Evolutionary conservation across 2,113 vertebrate species (phyloP), one percentile per base, ranked within the genome.

Genomic region (Anseranas semipalmata): DNA sequence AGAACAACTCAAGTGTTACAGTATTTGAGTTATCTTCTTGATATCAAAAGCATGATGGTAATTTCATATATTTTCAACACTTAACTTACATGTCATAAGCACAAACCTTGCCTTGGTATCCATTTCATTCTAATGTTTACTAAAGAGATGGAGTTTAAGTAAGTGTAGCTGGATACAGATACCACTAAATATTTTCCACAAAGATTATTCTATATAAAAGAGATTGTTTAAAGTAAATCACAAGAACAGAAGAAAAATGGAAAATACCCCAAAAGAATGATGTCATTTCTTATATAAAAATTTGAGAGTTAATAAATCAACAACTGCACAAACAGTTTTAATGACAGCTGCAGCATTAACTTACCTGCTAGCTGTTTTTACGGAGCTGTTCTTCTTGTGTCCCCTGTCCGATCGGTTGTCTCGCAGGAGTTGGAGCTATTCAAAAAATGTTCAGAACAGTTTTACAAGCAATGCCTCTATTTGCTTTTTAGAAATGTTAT

Each of bases 281-380:
- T 5, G 9, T 17, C 9, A 63, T 46, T 88, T 72, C n/a, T 41
- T 19, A 59, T 1, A 89, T 5, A 71, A 71, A 83, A 21, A 24
- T 37, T 11, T 25, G 12, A 53, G 7, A 90, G 39, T 43, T 55
- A 65, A 77, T 50, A 56, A 85, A 81, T n/a, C 12, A 87, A 66
- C 9, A 53, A 45, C 58, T 63, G 45, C 21, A 48, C 33, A 5
- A 70, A 62, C 21, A 67, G 28, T 45, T 46, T 45, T 48, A 72
- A 75, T 24, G 27, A 65, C 13, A 72, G 41, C 21, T 66, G 53
- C 16, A 95, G 13, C 52, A 71, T 39, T 58, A 83, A 32, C 96
- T 98, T 96, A 99, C 99, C 99, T 99, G 98, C 98, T 99, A 72
- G 99, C 99, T 86, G 99, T 99, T 98, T 99, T 99, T 56, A 98